Evolutionary conservation across 2,113 vertebrate species (phyloP), one percentile per base, ranked within the genome.

Genomic region (Bungarus multicinctus): DNA sequence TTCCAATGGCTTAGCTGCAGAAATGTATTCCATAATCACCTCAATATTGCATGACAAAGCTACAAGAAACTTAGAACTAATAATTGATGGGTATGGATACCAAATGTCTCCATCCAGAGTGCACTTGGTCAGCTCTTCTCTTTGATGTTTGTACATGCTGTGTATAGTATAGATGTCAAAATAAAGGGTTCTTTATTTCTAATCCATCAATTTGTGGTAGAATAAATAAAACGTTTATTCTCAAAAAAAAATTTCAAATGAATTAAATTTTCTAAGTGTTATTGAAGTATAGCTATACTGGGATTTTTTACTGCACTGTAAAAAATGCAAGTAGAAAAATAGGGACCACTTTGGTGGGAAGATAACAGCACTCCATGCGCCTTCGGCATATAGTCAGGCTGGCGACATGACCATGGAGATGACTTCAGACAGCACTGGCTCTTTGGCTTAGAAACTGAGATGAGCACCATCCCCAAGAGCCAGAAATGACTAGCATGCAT

Each of bases 161-260:
- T 25, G 54, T 10, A 3, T 22, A 9, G 1, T 47, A 18, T 18
- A 12, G 3, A 85, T 9, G 34, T 47, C 22, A 52, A 52, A 87
- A n/a, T 53, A 91, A 91, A 50, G 39, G 27, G 30, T 20, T 57
- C 30, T 34, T 90, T 90, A 50, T 90, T 30, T 30, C 47, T 20
- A 60, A 87, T 91, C 43, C 54, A 50, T 34, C 85, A 34, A 9
- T n/a, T 5, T 43, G 27, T 55, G 87, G 14, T 27, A 55, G 25
- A 69, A 53, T 88, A 69, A 88, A 53, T 69, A 88, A 55, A 89
- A 69, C 16, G 20, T 81, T 92, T 81, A 92, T 57, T 22, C 8
- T n/a, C 50, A 55, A 27, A 74, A 89, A 92, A 92, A 89, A 43
- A 92, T 81, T 81, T 88, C 30, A 88, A 92, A 88, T 92, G 50